Evolutionary conservation across 1,140 invertebrate species (phyloP), one percentile per base, ranked within the genome.

Genomic region (Drosophila nebulosa): DNA sequence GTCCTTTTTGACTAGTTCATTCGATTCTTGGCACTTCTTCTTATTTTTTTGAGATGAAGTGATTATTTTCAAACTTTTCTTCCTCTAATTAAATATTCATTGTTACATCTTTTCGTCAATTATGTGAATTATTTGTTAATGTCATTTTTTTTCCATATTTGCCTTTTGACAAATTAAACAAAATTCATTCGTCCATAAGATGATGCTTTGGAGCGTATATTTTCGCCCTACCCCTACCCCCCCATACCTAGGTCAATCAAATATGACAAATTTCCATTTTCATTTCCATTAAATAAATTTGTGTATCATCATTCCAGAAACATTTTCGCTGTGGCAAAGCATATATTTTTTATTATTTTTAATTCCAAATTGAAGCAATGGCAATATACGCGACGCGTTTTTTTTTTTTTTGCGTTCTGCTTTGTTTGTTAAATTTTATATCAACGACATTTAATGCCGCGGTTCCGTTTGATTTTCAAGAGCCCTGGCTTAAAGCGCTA

Each of bases 391-490:
- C 21, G 7, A 10, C 36, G 36, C 5, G 14, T 46, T 21, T 10
- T 10, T 9, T 46, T 21, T 46, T 18, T 36, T 14, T 36, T 27
- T 30, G 27, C 27, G 18, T 42, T 42, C 18, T 21, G 10, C 4
- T 24, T 2, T 4, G 9, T 32, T 46, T 46, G 16, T 46, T 30
- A 26, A 12, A 46, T 46, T 46, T 46, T 46, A 46, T 46, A 21
- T 18, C 39, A 16, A 46, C 39, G 18, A 46, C 39, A 42, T 61
- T 39, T 68, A 55, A 46, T 55, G 30, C 69, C 42, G 22, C 42
- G 22, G 62, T 27, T 70, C 32, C 57, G 53, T 50, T 62, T 71
- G 57, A 26, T 42, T 22, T 35, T 5, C 22, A 24, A 4, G 2
- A 46, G 39, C 39, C 39, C 39, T 46, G 39, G 39, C 39, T 46